phyloP scores from a whole-genome alignment of 2,797 vertebrate genomes.

The Melanotaenia nigrans region DNA sequence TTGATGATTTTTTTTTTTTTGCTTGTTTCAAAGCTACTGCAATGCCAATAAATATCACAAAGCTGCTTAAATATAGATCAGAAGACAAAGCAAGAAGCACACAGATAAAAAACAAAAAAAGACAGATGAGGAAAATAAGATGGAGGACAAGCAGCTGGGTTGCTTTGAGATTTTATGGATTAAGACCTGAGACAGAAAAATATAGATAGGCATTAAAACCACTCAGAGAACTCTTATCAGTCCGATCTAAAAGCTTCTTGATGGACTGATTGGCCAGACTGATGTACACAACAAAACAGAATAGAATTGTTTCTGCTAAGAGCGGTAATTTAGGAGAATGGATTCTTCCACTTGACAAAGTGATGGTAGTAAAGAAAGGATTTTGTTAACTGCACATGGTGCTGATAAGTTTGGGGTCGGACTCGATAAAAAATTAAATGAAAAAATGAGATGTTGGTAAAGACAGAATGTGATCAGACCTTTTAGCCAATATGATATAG shows the following conservation, averaged over 20 bases:
- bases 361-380: neutral
- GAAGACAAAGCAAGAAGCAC: constrained; percentile 15
- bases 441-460: constrained; percentile 33
- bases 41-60: constrained; percentile 10
- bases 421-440: constrained; percentile 13
- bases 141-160: constrained; percentile 27
- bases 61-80: neutral
- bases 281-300: constrained; percentile 19
- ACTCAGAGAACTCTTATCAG: constrained; percentile 29
- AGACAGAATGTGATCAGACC: constrained; percentile 49
- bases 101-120: neutral
- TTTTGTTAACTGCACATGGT: constrained; percentile 10
- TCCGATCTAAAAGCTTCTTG: constrained; percentile 33
- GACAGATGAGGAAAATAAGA: constrained; percentile 27
- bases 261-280: constrained; percentile 23
- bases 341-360: constrained; percentile 18
- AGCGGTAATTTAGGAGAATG: constrained; percentile 8
- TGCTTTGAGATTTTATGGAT: constrained; percentile 50
- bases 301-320: constrained; percentile 23
- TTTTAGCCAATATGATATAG: constrained; percentile 34
- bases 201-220: constrained; percentile 30
- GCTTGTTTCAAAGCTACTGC: constrained; percentile 10
- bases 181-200: constrained; percentile 26
- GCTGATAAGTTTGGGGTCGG: neutral
- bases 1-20: constrained; percentile 22